These are phyloP conservation scores for Oscheius sp. DNA, from an alignment of 2,888 invertebrate genomes.

Conservation along the genomic window DNA sequence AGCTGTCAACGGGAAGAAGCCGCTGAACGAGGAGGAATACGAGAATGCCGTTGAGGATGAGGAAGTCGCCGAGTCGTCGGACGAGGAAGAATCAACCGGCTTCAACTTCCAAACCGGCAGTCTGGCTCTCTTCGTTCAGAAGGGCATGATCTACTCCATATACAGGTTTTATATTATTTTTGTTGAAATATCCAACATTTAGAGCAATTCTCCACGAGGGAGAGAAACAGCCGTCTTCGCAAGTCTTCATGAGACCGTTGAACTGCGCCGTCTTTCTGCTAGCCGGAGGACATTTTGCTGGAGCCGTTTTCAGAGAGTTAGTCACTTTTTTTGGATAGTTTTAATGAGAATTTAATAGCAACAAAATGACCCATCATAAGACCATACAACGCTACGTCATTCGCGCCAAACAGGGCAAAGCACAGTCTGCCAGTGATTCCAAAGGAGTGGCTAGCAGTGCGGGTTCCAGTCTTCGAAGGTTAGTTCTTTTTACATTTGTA, in stretches of 20 bases:
- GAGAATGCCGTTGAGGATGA: conserved; percentile 40
- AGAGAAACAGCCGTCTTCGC: conserved; percentile 39
- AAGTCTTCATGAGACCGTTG: conserved; percentile 49
- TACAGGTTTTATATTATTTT: conserved; percentile 37
- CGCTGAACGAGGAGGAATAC: conserved; percentile 53
- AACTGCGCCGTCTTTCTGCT: conserved; percentile 82
- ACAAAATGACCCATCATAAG: conserved; percentile 80
- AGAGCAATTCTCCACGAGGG: conserved; percentile 46
- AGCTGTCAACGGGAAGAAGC: conserved; percentile 37
- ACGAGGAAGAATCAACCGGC: conserved; percentile 38
- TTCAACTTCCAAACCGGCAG: conserved; percentile 11
- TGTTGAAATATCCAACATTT: background rate
- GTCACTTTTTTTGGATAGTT: background rate
- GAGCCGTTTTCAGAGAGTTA: conserved; percentile 79
- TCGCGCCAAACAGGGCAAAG: conserved; percentile 81
- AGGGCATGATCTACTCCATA: conserved; percentile 50
- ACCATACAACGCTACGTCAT: conserved; percentile 88
- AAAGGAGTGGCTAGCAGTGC: conserved; percentile 55
- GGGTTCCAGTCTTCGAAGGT: conserved; percentile 58
- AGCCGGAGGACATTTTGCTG: conserved; percentile 87
- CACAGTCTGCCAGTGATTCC: conserved; percentile 53
- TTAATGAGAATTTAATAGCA: conserved; percentile 44
- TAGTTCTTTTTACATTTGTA: background rate
- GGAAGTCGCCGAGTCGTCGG: conserved; percentile 5
- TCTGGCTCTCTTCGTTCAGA: conserved; percentile 46